These are phyloP conservation scores for Drosophila rubida DNA, from an alignment of 2,888 invertebrate genomes.

Conservation along the genomic window DNA sequence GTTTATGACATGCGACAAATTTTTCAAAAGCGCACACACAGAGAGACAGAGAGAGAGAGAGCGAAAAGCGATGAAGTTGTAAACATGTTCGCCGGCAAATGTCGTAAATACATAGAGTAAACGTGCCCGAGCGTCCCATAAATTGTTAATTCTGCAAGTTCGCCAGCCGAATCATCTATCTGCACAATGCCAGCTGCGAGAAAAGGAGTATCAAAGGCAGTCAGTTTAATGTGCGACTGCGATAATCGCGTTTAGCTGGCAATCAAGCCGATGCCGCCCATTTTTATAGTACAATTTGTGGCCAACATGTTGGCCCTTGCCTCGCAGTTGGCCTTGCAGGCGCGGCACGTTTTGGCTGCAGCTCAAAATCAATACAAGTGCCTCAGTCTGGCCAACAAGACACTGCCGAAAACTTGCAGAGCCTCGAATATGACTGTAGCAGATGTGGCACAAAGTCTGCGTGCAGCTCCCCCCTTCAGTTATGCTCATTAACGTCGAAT, in stretches of 20 bases:
- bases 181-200: not conserved
- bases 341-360: slow-evolving; percentile 41
- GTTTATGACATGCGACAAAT: slow-evolving; percentile 67
- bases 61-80: slow-evolving; percentile 61
- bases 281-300: slow-evolving; percentile 22
- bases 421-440: slow-evolving; percentile 11
- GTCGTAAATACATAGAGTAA: slow-evolving; percentile 25
- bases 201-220: not conserved
- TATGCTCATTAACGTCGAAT: slow-evolving; percentile 47
- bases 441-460: slow-evolving; percentile 11
- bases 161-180: not conserved
- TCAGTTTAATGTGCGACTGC: not conserved
- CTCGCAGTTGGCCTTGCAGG: slow-evolving; percentile 29
- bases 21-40: slow-evolving; percentile 34
- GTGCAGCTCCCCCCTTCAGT: not conserved
- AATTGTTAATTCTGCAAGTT: not conserved
- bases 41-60: too few relatives aligned
- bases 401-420: too few relatives aligned
- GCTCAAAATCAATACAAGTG: slow-evolving; percentile 52
- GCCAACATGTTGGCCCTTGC: slow-evolving; percentile 11
- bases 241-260: slow-evolving; percentile 16
- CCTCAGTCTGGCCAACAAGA: slow-evolving; percentile 1
- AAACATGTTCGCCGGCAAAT: slow-evolving; percentile 43
- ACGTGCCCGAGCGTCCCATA: not conserved
- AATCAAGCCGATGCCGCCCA: slow-evolving; percentile 8